Conservation (phyloP, 1,140 invertebrate species). For the Glomeris maerens region DNA sequence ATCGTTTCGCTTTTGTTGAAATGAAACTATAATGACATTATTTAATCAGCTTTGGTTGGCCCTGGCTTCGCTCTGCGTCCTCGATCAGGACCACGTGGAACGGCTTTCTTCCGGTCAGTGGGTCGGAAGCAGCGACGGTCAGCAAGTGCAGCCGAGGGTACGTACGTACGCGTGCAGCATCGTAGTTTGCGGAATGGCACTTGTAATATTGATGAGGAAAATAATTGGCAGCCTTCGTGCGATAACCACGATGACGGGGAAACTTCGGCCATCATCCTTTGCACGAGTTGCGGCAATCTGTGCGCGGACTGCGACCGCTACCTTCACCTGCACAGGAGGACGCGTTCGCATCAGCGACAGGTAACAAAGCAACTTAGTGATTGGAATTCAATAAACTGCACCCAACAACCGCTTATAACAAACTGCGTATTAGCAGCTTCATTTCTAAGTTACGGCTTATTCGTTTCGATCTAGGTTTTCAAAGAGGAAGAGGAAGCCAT, state of each 20-base stretch:
- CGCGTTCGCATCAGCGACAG: constrained; percentile 73
- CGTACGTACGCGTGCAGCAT: constrained; percentile 19
- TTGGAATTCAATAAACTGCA: neutral
- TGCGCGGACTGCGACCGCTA: constrained; percentile 92
- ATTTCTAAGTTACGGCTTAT: neutral
- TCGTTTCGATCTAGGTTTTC: constrained; percentile 26
- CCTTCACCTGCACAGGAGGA: constrained; percentile 76
- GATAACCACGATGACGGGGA: constrained; percentile 93
- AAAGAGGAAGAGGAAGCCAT: constrained; percentile 37
- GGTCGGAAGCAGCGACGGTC: constrained; percentile 37
- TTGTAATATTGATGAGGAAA: constrained; percentile 1
- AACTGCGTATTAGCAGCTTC: too few species aligned
- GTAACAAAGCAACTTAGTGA: constrained; percentile 34
- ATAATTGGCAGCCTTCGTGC: constrained; percentile 54
- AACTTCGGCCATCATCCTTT: constrained; percentile 81
- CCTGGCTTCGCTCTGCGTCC: constrained; percentile 78
- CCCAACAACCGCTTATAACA: neutral
- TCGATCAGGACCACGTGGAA: constrained; percentile 82
- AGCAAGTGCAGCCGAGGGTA: constrained; percentile 45
- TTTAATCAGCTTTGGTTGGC: constrained; percentile 63
- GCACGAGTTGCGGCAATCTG: constrained; percentile 75
- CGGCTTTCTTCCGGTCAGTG: constrained; percentile 57
- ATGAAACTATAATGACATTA: constrained; percentile 10
- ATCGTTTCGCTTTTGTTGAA: neutral
- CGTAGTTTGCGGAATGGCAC: constrained; percentile 1